These are phyloP conservation scores for Hyperoplus lanceolatus DNA, from an alignment of 2,797 vertebrate species.

Conservation along the genomic window DNA sequence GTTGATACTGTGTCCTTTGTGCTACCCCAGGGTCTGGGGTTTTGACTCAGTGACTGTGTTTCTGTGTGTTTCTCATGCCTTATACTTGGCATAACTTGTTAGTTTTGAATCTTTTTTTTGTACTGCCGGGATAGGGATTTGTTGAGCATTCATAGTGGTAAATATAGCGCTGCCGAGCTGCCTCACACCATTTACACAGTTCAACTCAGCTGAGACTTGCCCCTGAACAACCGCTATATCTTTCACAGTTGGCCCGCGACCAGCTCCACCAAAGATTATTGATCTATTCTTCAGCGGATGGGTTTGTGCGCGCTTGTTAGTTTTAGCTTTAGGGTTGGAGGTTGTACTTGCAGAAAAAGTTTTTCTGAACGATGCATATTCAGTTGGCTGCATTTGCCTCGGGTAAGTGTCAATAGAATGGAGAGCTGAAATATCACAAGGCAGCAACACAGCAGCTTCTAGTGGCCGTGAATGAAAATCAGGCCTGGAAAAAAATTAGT, in stretches of 20 bases:
- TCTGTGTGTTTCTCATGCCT: constrained; percentile 1
- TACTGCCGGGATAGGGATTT: constrained; percentile 4
- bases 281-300: background rate
- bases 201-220: constrained; percentile 25
- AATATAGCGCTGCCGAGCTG: background rate
- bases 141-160: constrained; percentile 3
- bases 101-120: constrained; percentile 9
- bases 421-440: constrained; percentile 10
- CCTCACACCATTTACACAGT: constrained; percentile 8
- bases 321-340: constrained; percentile 24
- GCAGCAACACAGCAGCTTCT: constrained; percentile 14
- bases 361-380: constrained; percentile 33
- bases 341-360: constrained; percentile 4
- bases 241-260: constrained; percentile 22
- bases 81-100: background rate
- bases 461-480: background rate
- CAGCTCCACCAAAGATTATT: constrained; percentile 13
- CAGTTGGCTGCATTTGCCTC: constrained; percentile 7
- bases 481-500: background rate
- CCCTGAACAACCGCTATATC: background rate
- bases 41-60: constrained; percentile 26
- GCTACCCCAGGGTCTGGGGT: constrained; percentile 33
- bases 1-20: constrained; percentile 31
- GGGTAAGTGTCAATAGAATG: constrained; percentile 23
- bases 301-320: background rate